phyloP scores from a whole-genome alignment of 1,140 invertebrate genomes.

The Drosophila ohnishii region DNA sequence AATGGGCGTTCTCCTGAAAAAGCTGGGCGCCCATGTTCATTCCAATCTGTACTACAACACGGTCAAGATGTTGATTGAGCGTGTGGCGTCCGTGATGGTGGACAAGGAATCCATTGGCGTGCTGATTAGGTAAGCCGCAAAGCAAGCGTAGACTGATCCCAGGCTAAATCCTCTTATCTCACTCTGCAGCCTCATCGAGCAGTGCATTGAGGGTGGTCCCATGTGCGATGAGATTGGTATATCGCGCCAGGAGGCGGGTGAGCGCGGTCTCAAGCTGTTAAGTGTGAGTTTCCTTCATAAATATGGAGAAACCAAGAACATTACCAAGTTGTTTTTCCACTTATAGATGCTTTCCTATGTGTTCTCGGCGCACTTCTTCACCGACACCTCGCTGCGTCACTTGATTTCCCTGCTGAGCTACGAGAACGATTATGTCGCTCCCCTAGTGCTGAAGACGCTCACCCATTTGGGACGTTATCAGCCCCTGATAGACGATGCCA shows the following conservation, averaged over 20 bases:
- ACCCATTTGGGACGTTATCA: slow-evolving; percentile 95
- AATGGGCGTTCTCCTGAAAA: slow-evolving; percentile 92
- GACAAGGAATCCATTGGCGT: slow-evolving; percentile 92
- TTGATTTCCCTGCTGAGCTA: slow-evolving; percentile 90
- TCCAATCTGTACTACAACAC: slow-evolving; percentile 98
- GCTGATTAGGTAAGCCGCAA: slow-evolving; percentile 86
- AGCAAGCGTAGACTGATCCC: not conserved
- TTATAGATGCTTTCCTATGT: slow-evolving; percentile 89
- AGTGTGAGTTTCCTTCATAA: slow-evolving; percentile 84
- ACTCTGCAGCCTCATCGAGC: slow-evolving; percentile 67
- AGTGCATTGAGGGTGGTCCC: slow-evolving; percentile 75
- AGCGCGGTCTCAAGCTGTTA: slow-evolving; percentile 91
- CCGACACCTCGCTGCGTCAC: slow-evolving; percentile 91
- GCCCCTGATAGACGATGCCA: slow-evolving; percentile 87
- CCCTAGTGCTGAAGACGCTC: slow-evolving; percentile 91
- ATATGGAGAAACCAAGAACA: not conserved
- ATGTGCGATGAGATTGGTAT: slow-evolving; percentile 88
- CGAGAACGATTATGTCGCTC: slow-evolving; percentile 93
- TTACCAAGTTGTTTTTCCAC: not conserved
- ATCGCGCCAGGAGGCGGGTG: slow-evolving; percentile 90
- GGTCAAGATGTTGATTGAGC: slow-evolving; percentile 96
- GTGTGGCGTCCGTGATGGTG: slow-evolving; percentile 97
- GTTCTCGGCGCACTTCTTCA: slow-evolving; percentile 96
- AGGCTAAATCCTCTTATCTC: slow-evolving; percentile 8
- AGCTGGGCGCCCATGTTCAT: slow-evolving; percentile 95